These are phyloP conservation scores for Metopolophium dirhodum DNA, from an alignment of 1,140 invertebrate genomes.

Conservation along the genomic window DNA sequence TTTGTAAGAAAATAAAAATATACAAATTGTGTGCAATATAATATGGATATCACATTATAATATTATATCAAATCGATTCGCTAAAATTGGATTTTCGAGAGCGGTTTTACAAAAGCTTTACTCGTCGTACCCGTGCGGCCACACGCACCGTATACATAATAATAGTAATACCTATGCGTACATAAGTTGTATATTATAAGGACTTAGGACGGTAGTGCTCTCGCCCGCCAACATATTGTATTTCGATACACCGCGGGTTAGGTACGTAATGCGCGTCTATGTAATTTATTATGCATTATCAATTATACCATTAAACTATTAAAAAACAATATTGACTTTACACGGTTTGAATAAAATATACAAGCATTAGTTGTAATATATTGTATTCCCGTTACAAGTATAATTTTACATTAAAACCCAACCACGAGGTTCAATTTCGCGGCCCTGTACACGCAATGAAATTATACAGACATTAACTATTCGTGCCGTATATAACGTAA, in stretches of 20 bases:
- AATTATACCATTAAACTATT: not conserved
- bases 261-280: not conserved
- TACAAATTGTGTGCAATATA: not conserved
- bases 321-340: slow-evolving; percentile 24
- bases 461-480: not conserved
- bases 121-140: not conserved
- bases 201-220: not conserved
- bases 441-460: not conserved
- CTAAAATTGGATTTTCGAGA: slow-evolving; percentile 35
- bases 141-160: not conserved
- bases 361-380: not conserved
- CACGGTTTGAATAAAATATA: not conserved
- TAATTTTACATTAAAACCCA: not conserved
- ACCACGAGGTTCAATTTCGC: not conserved
- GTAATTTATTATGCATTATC: slow-evolving; percentile 10
- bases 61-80: not conserved
- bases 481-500: not conserved
- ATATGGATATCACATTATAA: not conserved
- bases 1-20: not conserved
- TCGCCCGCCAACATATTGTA: not conserved
- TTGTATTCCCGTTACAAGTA: not conserved
- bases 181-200: not conserved
- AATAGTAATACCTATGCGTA: not conserved
- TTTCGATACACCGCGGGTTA: not conserved
- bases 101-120: not conserved